Evolutionary conservation across 2,113 vertebrate genomes (phyloP), one percentile per base, ranked within the genome.

Genomic region (Seriola quinqueradiata): DNA sequence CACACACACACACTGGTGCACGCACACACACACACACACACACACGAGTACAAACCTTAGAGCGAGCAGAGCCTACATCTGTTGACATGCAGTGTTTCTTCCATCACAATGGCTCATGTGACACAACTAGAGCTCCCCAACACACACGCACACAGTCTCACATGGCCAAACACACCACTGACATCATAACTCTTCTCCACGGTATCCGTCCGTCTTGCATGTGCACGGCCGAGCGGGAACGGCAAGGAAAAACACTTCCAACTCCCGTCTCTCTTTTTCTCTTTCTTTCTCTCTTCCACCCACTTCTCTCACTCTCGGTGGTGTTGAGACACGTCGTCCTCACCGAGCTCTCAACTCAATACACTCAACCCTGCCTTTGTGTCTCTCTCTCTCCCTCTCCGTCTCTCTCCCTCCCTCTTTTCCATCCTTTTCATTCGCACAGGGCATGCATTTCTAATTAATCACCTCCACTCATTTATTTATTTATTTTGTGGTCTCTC

Each of bases 271-370:
- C 83, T 73, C 63, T 67, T 46, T 58, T 48, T 75, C 77, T 79
- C 74, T 87, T 80, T 90, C 84, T 48, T 85, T 79, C 74, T 87
- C 82, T 90, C 84, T 48, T 85, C 93, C 90, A 82, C 93, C 93
- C 94, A 92, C 93, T 84, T 83, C 83, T 78, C 82, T 90, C 81
- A 76, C 88, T 89, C 91, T 82, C 46, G 0, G 84, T 25, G 69
- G 87, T 90, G 93, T 87, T 93, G 75, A 92, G 86, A 92, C 93
- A 90, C 70, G 89, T 92, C 92, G 82, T 90, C 79, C 59, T 87
- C 85, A 60, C 73, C 46, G 58, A 82, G 81, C 75, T 38, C 73
- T 77, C 85, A 84, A 71, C 73, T 87, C 46, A 60, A 66, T 50
- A 75, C 74, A 44, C 81, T 40, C 75, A 55, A 74, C 42, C 57